Evolutionary conservation across 2,113 vertebrate species (phyloP).

Genomic region (Dissostichus mawsoni): DNA sequence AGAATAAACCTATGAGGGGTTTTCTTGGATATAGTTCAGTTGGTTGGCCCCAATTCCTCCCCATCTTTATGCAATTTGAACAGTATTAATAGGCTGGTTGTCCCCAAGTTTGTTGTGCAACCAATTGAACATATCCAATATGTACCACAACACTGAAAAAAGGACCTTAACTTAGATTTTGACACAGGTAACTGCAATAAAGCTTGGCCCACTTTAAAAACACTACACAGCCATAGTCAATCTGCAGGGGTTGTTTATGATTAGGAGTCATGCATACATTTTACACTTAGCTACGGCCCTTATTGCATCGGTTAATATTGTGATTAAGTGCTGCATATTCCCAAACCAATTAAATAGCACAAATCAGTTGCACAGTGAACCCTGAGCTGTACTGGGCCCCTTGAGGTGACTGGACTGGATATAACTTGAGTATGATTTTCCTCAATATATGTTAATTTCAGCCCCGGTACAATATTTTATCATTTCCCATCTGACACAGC

Average conservation of each 20-base stretch:
- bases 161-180: not conserved
- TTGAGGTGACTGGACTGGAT: too few species aligned
- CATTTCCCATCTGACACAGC: not conserved
- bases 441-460: too few species aligned
- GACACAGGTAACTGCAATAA: not conserved
- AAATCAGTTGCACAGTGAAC: not conserved
- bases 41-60: too few species aligned
- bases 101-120: too few species aligned
- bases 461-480: too few species aligned
- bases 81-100: too few species aligned
- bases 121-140: too few species aligned
- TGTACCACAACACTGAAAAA: not conserved
- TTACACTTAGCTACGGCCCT: not conserved
- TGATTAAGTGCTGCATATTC: not conserved
- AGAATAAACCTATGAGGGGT: not conserved
- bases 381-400: not conserved
- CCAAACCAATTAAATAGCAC: not conserved
- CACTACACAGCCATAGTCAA: not conserved
- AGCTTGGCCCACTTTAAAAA: too few species aligned
- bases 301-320: not conserved
- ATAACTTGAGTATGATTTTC: too few species aligned
- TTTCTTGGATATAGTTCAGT: too few species aligned
- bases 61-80: too few species aligned
- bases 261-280: too few species aligned
- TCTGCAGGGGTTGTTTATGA: not conserved